Base-by-base conservation (phyloP, 30 jellyfish, hydroid and myxozoan genomes). In the Turritopsis rubra region DNA sequence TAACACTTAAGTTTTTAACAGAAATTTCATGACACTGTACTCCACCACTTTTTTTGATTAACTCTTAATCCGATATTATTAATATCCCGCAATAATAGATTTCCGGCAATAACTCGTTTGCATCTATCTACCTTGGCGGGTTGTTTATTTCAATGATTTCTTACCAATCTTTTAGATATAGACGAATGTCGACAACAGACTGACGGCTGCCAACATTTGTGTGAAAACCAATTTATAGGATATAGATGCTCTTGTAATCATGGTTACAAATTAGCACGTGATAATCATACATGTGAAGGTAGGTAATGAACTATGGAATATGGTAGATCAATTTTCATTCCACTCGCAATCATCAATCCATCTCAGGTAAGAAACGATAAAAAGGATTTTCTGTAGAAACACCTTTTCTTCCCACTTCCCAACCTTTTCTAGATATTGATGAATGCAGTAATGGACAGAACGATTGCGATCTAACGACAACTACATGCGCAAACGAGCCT, bases 221-320 rank as follows among this genome's bases (percentile, higher is more conserved):
- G 95, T 85, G 54, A 71, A 25, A 76, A 87, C 74, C 21, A 54
- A 18, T 87, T 52, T 86, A 83, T 84, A 25, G 81, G 85, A 23
- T 76, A 87, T 29, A 26, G 60, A 21, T 87, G 95, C 75, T 72
- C 90, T 26, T 87, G 95, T 68, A 28, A 71, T 29, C 54, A 52
- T 18, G 85, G 85, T 27, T 87, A 24, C 79, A 85, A 87, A 66
- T 75, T 87, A 26, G 83, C 79, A 3, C 29, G 70, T 0, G 90
- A 87, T 66, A 75, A 81, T 21, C 86, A 66, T 9, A 73, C 89
- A 5, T 87, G 95, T 74, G 31, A 17, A 53, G 95, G 95, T 87
- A 3, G 5, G 60, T 41, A 41, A 5, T 41, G 5, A 13, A 41
- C 5, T 41, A n/a, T n/a, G n/a, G n/a, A n/a, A n/a, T n/a, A n/a